Conservation (phyloP, 92 coral and sea anemone species). For the Virgularia gustaviana region DNA sequence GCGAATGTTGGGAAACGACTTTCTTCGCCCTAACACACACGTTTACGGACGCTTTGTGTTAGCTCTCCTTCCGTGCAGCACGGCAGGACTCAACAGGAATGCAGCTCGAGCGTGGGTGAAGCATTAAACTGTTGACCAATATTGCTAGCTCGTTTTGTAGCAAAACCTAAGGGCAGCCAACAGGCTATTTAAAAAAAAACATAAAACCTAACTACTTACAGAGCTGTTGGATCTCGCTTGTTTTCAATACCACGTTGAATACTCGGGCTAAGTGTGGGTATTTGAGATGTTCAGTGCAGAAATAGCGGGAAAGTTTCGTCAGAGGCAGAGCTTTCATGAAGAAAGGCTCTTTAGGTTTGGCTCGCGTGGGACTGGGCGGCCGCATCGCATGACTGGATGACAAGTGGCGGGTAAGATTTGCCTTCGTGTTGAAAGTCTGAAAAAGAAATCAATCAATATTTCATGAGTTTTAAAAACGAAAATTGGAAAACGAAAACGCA, state of each 20-base stretch:
- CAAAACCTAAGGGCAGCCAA: background rate
- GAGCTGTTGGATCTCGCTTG: conserved; percentile 74
- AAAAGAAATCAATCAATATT: conserved; percentile 1
- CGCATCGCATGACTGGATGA: conserved; percentile 86
- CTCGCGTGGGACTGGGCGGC: conserved; percentile 93
- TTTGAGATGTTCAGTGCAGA: conserved; percentile 78
- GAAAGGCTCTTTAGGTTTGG: conserved; percentile 93
- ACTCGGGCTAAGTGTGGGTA: conserved; percentile 70
- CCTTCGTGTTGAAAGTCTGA: conserved; percentile 85
- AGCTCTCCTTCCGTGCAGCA: too few species aligned
- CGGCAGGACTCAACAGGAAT: too few species aligned
- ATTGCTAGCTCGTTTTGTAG: background rate
- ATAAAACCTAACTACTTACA: conserved; percentile 51
- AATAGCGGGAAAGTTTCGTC: conserved; percentile 76
- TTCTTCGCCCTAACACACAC: too few species aligned
- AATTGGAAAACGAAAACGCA: background rate
- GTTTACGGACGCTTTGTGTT: too few species aligned
- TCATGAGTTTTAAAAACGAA: background rate
- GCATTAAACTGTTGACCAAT: too few species aligned
- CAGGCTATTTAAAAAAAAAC: background rate
- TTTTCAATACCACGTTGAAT: conserved; percentile 63
- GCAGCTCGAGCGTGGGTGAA: too few species aligned
- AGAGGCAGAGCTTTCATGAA: conserved; percentile 77
- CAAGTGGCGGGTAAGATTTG: conserved; percentile 86
- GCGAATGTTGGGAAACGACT: too few species aligned